Base-by-base conservation (phyloP, 2,888 invertebrate species). In the Lithophane ornitopus region DNA sequence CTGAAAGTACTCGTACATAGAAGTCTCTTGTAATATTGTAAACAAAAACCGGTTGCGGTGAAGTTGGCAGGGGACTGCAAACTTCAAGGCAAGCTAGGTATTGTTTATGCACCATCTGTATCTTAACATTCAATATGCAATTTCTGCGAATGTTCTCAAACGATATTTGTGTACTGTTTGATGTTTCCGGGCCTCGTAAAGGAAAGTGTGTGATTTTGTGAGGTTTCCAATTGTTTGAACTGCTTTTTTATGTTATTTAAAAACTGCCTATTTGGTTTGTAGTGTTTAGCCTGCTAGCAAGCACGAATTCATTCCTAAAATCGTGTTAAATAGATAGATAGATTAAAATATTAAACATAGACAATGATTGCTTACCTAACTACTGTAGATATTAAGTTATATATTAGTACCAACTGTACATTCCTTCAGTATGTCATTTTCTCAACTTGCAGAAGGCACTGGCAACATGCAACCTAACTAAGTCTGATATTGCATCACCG, bases 121-220 rank as follows among this genome's bases (percentile, higher is more conserved):
- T 81, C 75, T 86, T 71, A 76, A 79, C 74, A 84, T 79, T 80
- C 82, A 81, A 84, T 84, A 84, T 81, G 72, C 85, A 82, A 82
- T 82, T 84, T 84, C 81, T 82, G 39, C 39, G 72, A 84, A 84
- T 62, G 54, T 62, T 81, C 69, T 56, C 54, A 82, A 84, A 76
- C 81, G 71, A 71, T 69, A 80, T 84, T 80, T 75, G 71, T 72
- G 69, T 58, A 76, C 54, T 61, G 80, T 82, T 85, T 82, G 81
- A 84, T 82, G 82, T 72, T 80, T 67, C 76, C 82, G 72, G 34
- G 28, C 46, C 61, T 80, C 65, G 66, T 80, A 76, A 75, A 71
- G 19, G 70, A 65, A 66, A 75, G 41, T 59, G n/a, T 81, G 74
- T 54, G 67, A 68, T 65, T 80, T 79, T 54, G 49, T 56, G 41